These are phyloP conservation scores for Lottia gigantea DNA, from an alignment of 2,888 invertebrate genomes.

Conservation along the genomic window DNA sequence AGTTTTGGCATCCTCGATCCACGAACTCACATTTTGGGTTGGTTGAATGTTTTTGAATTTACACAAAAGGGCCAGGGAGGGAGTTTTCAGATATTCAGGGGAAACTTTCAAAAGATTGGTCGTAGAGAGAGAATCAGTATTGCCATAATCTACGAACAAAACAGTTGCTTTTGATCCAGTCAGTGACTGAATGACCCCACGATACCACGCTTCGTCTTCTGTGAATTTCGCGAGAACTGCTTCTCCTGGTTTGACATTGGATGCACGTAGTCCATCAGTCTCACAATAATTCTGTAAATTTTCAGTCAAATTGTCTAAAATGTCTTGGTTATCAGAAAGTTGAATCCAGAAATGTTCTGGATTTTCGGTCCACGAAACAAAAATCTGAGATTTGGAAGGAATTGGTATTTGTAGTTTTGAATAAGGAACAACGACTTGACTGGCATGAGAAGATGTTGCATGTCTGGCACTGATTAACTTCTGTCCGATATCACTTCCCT, in stretches of 20 bases:
- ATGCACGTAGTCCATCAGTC: slow-evolving; percentile 24
- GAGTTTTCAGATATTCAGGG: slow-evolving; percentile 40
- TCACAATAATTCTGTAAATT: slow-evolving; percentile 42
- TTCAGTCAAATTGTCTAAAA: slow-evolving; percentile 37
- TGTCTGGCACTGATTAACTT: slow-evolving; percentile 26
- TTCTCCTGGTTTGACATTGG: slow-evolving; percentile 28
- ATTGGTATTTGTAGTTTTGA: slow-evolving; percentile 16
- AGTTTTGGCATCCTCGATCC: slow-evolving; percentile 45
- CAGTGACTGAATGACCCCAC: slow-evolving; percentile 42
- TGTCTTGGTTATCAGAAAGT: slow-evolving; percentile 34
- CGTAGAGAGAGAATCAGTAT: slow-evolving; percentile 46
- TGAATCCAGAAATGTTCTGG: slow-evolving; percentile 47
- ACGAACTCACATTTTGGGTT: slow-evolving; percentile 19
- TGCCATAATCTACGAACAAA: slow-evolving; percentile 64
- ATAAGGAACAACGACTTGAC: slow-evolving; percentile 18
- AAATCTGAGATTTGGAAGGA: slow-evolving; percentile 31
- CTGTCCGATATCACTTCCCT: slow-evolving; percentile 32
- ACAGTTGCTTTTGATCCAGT: slow-evolving; percentile 37
- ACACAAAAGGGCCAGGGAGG: slow-evolving; percentile 51
- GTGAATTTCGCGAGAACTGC: slow-evolving; percentile 48
- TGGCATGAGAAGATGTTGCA: background rate
- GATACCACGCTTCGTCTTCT: slow-evolving; percentile 55
- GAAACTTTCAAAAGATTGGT: slow-evolving; percentile 44
- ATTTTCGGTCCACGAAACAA: slow-evolving; percentile 46
- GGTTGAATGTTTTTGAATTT: slow-evolving; percentile 43